Evolutionary conservation across 1,140 invertebrate species (phyloP).

Genomic region (Drosophila willistoni): DNA sequence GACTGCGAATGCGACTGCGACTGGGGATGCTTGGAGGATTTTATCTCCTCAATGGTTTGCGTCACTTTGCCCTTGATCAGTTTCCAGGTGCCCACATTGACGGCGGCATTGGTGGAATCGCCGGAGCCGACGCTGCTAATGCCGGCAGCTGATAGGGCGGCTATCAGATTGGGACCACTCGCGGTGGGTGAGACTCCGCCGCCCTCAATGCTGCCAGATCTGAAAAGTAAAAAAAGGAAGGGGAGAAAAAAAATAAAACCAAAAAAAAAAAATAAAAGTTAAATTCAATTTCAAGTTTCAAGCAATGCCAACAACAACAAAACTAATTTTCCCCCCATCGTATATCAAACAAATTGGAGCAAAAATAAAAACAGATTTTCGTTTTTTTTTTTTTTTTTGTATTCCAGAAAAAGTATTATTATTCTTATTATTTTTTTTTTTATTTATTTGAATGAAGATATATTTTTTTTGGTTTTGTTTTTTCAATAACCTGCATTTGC

Average conservation of each 20-base stretch:
- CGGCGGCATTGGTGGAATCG: slow-evolving; percentile 15
- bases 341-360: neutral
- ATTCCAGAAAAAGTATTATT: slow-evolving; percentile 74
- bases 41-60: slow-evolving; percentile 82
- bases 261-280: neutral
- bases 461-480: slow-evolving; percentile 67
- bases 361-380: neutral
- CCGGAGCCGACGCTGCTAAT: slow-evolving; percentile 22
- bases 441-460: slow-evolving; percentile 82
- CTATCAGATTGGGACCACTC: slow-evolving; percentile 63
- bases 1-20: neutral
- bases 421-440: slow-evolving; percentile 62
- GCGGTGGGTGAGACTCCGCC: slow-evolving; percentile 68
- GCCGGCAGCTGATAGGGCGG: slow-evolving; percentile 57
- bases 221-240: slow-evolving; percentile 31
- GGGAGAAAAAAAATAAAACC: neutral
- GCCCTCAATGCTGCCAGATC: slow-evolving; percentile 76
- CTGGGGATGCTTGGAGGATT: slow-evolving; percentile 72
- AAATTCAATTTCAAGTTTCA: neutral
- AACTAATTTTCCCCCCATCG: neutral
- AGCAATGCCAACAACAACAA: no score
- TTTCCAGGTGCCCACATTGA: slow-evolving; percentile 75
- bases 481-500: slow-evolving; percentile 62
- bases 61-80: slow-evolving; percentile 81
- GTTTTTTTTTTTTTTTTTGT: slow-evolving; percentile 50